phyloP scores from a whole-genome alignment of 2,113 vertebrate genomes.

The Carettochelys insculpta region DNA sequence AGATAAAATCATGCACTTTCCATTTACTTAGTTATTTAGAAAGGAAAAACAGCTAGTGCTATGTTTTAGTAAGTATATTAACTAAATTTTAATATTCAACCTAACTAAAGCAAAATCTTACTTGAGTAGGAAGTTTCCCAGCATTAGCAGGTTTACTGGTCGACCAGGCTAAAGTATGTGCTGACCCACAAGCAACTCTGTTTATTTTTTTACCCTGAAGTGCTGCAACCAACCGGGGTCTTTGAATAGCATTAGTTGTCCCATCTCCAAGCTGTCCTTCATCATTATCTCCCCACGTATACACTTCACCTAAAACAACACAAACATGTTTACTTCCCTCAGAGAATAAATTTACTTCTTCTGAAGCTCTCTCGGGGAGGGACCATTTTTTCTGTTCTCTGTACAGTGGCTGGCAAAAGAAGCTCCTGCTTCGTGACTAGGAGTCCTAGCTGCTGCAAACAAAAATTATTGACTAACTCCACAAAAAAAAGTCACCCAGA shows the following conservation, averaged over 20 bases:
- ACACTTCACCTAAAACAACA: constrained; percentile 89
- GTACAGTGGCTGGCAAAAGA: background rate
- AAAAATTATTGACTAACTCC: background rate
- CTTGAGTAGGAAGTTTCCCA: constrained; percentile 95
- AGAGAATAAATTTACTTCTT: background rate
- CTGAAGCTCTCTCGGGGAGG: background rate
- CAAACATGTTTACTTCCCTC: background rate
- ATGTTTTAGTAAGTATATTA: background rate
- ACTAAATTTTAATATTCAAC: background rate
- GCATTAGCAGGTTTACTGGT: constrained; percentile 98
- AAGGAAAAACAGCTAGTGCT: background rate
- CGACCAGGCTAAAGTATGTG: constrained; percentile 97
- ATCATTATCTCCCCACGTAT: constrained; percentile 98
- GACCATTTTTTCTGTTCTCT: background rate
- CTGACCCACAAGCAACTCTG: constrained; percentile 96
- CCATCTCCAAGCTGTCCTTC: constrained; percentile 98
- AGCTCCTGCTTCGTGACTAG: background rate
- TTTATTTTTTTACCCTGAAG: constrained; percentile 99
- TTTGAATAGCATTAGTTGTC: constrained; percentile 97
- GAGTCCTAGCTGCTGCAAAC: background rate
- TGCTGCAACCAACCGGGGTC: constrained; percentile 93
- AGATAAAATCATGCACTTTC: background rate
- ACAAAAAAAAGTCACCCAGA: background rate
- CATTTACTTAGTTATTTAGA: background rate
- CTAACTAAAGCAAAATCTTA: constrained; percentile 47